Percentiles rank a stretch among this genome's conserved stretches.
Conservation (phyloP, 2,113 vertebrate species). For the Pantherophis guttatus region DNA sequence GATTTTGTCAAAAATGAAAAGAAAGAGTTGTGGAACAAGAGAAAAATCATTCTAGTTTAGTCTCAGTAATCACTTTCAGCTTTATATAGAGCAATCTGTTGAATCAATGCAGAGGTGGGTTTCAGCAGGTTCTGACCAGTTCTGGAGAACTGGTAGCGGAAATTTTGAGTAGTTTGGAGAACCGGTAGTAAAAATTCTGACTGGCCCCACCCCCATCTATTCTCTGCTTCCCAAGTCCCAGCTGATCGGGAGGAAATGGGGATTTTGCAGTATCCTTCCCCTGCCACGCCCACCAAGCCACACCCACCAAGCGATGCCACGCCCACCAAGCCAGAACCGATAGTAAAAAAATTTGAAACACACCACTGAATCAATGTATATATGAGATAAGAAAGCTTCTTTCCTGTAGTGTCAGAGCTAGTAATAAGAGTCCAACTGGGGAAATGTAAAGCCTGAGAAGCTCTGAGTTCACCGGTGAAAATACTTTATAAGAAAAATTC, state of each 20-base stretch:
- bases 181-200: too few species aligned
- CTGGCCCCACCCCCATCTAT: too few species aligned
- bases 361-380: not conserved
- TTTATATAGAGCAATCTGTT: not conserved
- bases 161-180: too few species aligned
- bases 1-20: not conserved
- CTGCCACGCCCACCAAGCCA: too few species aligned
- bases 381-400: not conserved
- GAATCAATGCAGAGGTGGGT: not conserved
- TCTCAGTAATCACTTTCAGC: not conserved
- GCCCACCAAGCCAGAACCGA: too few species aligned
- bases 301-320: too few species aligned
- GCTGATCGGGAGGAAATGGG: too few species aligned
- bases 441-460: not conserved
- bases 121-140: too few species aligned
- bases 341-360: too few species aligned
- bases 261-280: too few species aligned
- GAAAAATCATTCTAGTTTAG: not conserved
- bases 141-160: too few species aligned
- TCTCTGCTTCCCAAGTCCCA: too few species aligned
- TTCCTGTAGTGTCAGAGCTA: not conserved
- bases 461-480: not conserved
- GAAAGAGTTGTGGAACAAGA: not conserved
- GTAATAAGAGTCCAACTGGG: not conserved
- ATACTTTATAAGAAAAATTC: not conserved